Base-by-base conservation (phyloP, 2,797 vertebrate species). In the Chlorospingus semifuscus region DNA sequence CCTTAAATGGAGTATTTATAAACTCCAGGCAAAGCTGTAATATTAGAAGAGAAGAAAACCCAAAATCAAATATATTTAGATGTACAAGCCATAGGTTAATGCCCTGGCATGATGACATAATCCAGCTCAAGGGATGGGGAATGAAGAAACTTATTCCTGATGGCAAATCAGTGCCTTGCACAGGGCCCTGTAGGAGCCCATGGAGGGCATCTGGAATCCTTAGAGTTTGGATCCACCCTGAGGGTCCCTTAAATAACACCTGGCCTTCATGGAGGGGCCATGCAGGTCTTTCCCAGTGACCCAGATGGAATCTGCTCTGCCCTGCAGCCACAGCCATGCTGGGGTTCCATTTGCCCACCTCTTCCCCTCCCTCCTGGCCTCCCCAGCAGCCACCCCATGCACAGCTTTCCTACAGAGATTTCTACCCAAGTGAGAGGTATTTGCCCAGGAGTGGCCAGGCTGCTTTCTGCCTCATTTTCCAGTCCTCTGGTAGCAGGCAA, bases 1-100 rank as follows among this genome's bases (percentile, higher is more conserved):
- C 96, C 95, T 88, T 92, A 90, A 94, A 83, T 71, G 72, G 89
- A 66, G 63, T 87, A 89, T 91, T 71, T 64, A 95, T 93, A 96
- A 96, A 94, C 95, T 90, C 68, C 66, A 91, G 60, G 83, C 59
- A 94, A 93, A 76, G 49, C n/a, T 91, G 86, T 84, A 94, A 91
- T 68, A 90, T 82, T 96, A 96, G 88, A 93, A 91, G 84, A 85
- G 79, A 91, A 91, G 41, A 94, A 95, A 94, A 72, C 13, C 13
- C 66, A 20, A 89, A 94, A 4, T 66, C 83, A 94, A 95, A 85
- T 71, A 93, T 77, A 90, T 92, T 79, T 93, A 93, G 66, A 94
- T 65, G 53, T 72, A 74, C 61, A 84, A 95, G 32, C 23, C 76
- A 44, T 39, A 66, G 69, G 83, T 94, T 96, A 96, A 86, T 96